Evolutionary conservation across 2,797 vertebrate genomes (phyloP).

Genomic region (Hydrocynus forskahlii): DNA sequence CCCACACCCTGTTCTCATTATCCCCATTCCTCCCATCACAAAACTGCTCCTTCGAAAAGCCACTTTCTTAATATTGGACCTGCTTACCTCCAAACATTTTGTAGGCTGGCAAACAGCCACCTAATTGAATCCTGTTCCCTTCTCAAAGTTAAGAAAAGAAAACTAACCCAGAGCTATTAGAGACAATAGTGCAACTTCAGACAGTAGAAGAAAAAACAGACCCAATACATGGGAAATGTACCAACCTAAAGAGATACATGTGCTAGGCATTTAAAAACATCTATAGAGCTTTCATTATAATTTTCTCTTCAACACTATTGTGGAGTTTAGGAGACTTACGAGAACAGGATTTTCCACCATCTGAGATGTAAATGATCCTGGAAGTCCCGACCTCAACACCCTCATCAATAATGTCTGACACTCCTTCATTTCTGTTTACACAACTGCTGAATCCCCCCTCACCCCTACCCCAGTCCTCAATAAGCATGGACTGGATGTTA

Average conservation of each 20-base stretch:
- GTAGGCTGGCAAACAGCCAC: neutral
- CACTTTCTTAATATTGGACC: neutral
- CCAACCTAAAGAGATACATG: too few relatives aligned
- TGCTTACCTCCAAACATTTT: neutral
- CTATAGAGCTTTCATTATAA: too few relatives aligned
- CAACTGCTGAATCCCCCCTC: neutral
- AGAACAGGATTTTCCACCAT: too few relatives aligned
- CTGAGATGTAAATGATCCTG: too few relatives aligned
- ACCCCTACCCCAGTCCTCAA: neutral
- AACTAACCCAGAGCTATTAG: neutral
- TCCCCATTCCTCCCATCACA: neutral
- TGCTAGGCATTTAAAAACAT: too few relatives aligned
- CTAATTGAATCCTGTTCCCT: neutral
- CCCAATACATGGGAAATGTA: too few relatives aligned
- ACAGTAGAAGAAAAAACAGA: neutral
- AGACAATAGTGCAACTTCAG: neutral
- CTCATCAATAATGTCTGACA: conserved; percentile 10
- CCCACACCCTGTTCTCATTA: neutral
- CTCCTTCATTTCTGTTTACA: conserved; percentile 24
- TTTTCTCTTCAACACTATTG: too few relatives aligned
- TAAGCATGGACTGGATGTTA: neutral
- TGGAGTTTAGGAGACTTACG: too few relatives aligned
- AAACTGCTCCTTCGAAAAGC: neutral
- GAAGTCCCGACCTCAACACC: neutral
- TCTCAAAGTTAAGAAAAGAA: neutral